Conservation (phyloP, 1,140 invertebrate species). For the Cyphomyrmex costatus region DNA sequence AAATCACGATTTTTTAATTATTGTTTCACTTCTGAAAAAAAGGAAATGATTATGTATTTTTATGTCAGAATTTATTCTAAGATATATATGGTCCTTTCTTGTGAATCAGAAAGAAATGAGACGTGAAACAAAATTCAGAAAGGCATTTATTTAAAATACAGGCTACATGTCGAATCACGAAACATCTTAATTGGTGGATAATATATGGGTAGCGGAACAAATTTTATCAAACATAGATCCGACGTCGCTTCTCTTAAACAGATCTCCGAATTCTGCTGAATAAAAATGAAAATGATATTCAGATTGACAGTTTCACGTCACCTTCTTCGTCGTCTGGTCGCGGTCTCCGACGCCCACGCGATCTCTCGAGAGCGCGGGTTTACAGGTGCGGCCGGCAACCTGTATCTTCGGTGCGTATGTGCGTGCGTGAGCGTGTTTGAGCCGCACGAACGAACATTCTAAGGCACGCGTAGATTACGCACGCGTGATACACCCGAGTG, state of each 20-base stretch:
- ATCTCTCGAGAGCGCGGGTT: constrained; percentile 69
- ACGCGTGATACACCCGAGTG: constrained; percentile 64
- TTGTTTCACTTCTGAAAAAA: no score
- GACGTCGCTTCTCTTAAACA: constrained; percentile 24
- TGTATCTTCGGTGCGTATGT: constrained; percentile 78
- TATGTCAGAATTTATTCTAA: background rate
- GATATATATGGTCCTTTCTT: background rate
- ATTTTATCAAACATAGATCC: background rate
- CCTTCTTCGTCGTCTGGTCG: constrained; percentile 74
- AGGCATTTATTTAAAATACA: constrained; percentile 11
- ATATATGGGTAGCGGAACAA: constrained; percentile 6
- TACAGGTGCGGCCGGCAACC: constrained; percentile 86
- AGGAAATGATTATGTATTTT: background rate
- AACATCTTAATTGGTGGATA: constrained; percentile 33
- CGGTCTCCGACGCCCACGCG: constrained; percentile 82
- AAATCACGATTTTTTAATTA: no score
- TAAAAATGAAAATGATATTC: constrained; percentile 68
- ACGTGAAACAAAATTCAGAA: background rate
- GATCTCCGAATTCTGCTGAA: constrained; percentile 59
- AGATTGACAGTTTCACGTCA: constrained; percentile 76
- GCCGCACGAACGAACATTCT: constrained; percentile 64
- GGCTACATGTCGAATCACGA: background rate
- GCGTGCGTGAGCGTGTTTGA: constrained; percentile 65
- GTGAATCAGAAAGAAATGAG: background rate
- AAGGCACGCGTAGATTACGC: constrained; percentile 48